Percentiles rank a stretch among this genome's conserved stretches.
Conservation (phyloP, 2,797 vertebrate genomes). For the Semaprochilodus insignis region DNA sequence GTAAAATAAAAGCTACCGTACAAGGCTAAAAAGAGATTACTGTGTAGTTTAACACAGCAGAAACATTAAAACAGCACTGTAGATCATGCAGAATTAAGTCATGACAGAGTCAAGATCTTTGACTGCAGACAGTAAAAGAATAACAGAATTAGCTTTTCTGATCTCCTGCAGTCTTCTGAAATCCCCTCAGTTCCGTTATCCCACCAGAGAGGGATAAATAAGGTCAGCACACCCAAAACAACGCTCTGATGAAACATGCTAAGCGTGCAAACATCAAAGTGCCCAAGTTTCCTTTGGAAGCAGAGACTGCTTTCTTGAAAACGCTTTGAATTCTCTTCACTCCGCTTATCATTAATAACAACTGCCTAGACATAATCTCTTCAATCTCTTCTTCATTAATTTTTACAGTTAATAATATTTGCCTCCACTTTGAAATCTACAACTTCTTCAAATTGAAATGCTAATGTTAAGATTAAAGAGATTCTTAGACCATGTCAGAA, state of each 20-base stretch:
- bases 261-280: neutral
- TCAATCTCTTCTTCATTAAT: slow-evolving; percentile 11
- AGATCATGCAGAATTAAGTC: neutral
- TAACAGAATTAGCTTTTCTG: slow-evolving; percentile 12
- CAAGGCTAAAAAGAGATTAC: no score
- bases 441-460: slow-evolving; percentile 1
- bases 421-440: neutral
- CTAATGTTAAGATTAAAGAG: neutral
- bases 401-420: neutral
- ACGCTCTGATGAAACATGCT: neutral
- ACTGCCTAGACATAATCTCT: slow-evolving; percentile 7
- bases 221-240: neutral
- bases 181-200: neutral
- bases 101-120: neutral
- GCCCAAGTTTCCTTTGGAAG: neutral
- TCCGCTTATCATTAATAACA: slow-evolving; percentile 18
- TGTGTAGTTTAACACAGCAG: neutral
- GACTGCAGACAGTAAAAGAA: neutral
- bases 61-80: neutral
- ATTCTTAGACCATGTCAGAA: neutral
- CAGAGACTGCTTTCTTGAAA: neutral
- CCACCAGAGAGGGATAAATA: slow-evolving; percentile 3
- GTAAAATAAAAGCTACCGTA: neutral
- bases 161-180: slow-evolving; percentile 9
- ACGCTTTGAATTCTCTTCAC: slow-evolving; percentile 13